A percentile compares a stretch with the other conserved stretches of the same genome.
Evolutionary conservation across 53 echinoderm and acorn worm genomes (phyloP).

Genomic region (Astropecten irregularis): DNA sequence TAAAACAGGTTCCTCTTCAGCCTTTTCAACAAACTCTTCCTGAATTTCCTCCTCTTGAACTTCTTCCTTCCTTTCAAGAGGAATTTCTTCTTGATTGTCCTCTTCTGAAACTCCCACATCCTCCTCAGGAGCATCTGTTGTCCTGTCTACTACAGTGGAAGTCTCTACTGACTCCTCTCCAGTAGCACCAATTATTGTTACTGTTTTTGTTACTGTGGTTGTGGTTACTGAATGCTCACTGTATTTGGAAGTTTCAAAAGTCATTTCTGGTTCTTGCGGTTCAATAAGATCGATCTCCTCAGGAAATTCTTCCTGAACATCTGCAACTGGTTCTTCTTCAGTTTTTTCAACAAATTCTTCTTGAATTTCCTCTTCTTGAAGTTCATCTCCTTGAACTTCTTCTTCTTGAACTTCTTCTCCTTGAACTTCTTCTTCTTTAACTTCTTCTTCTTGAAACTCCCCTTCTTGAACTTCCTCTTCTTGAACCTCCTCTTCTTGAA

Average conservation of each 20-base stretch:
- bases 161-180: no score
- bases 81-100: no score
- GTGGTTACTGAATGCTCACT: background rate
- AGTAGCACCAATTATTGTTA: no score
- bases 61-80: conserved; percentile 33
- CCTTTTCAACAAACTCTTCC: background rate
- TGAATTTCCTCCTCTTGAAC: background rate
- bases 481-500: conserved; percentile 33
- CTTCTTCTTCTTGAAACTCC: no score
- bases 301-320: background rate
- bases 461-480: conserved; percentile 20
- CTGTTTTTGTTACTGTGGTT: no score
- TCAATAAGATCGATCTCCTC: conserved; percentile 1
- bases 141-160: no score
- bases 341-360: conserved; percentile 11
- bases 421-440: background rate
- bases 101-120: no score
- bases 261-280: background rate
- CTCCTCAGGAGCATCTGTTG: no score
- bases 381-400: conserved; percentile 19
- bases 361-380: background rate
- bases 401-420: conserved; percentile 25
- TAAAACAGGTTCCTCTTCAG: background rate
- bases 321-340: conserved; percentile 1
- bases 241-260: background rate